A percentile compares a stretch with the other conserved stretches of the same genome.
Conservation (phyloP, 2,113 vertebrate species). For the Taurulus bubalis region DNA sequence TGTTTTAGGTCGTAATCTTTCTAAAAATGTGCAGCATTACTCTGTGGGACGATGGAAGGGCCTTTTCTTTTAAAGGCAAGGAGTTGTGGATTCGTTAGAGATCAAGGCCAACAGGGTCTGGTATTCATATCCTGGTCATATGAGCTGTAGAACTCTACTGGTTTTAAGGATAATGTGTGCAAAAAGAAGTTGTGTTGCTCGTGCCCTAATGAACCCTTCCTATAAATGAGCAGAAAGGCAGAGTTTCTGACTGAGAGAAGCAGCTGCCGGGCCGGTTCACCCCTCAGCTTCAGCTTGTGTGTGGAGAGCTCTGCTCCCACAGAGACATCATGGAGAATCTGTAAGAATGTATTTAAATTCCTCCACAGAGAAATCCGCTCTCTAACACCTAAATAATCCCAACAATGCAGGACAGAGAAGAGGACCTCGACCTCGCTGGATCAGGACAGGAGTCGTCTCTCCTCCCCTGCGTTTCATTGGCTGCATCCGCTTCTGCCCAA, state of each 20-base stretch:
- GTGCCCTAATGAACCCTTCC: conserved; percentile 25
- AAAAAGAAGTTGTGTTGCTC: neutral
- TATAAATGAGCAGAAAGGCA: conserved; percentile 29
- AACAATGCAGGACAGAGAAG: neutral
- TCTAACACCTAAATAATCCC: neutral
- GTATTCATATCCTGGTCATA: no score
- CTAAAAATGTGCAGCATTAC: no score
- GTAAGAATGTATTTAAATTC: neutral
- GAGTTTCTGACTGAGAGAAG: conserved; percentile 22
- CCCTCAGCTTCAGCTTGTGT: conserved; percentile 14
- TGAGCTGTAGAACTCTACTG: no score
- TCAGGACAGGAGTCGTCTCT: neutral
- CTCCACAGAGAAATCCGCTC: neutral
- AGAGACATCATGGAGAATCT: neutral
- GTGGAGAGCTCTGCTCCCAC: neutral
- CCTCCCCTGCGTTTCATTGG: neutral
- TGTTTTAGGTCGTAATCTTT: no score
- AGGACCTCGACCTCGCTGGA: neutral
- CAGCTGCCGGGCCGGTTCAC: conserved; percentile 40
- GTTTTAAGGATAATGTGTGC: no score
- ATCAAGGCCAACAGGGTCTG: no score
- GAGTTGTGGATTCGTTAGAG: no score
- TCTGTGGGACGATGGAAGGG: no score
- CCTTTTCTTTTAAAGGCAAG: no score
- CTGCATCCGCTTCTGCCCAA: neutral